A percentile compares a stretch with the other conserved stretches of the same genome.
phyloP scores from a whole-genome alignment of 2,797 vertebrate species.

The Podarcis lilfordi region DNA sequence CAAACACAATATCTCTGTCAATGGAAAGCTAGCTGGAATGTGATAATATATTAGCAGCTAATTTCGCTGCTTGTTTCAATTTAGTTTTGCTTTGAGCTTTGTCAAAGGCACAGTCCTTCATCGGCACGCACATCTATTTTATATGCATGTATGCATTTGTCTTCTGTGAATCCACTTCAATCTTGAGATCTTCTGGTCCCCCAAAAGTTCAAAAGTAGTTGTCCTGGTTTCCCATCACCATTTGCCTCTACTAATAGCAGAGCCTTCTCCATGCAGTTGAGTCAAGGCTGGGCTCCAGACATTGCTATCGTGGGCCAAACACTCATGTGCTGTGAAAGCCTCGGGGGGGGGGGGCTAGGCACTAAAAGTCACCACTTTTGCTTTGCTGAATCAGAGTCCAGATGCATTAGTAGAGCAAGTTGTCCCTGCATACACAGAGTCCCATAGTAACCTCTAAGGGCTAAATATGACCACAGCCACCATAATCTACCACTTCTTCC shows the following conservation, averaged over 20 bases:
- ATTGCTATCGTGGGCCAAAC: no score
- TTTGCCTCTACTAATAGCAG: background rate
- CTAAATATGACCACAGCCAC: no score
- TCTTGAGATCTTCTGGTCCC: background rate
- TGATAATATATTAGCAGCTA: constrained; percentile 11
- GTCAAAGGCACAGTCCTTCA: background rate
- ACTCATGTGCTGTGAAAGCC: no score
- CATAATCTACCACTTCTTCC: no score
- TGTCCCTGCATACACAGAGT: no score
- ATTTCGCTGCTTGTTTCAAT: constrained; percentile 1
- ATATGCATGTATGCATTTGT: background rate
- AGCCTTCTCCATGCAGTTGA: no score
- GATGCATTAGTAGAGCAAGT: no score
- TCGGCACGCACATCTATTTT: background rate
- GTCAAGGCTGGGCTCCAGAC: no score
- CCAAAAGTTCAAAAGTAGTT: background rate
- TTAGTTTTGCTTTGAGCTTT: background rate
- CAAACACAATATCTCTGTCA: constrained; percentile 7
- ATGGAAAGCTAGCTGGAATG: constrained; percentile 10
- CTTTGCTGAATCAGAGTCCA: no score
- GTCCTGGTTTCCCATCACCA: background rate
- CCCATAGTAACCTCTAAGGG: no score
- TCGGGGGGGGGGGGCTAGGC: no score
- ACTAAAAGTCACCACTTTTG: no score
- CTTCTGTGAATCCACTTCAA: background rate